Percentiles rank a stretch among this genome's conserved stretches.
phyloP scores from a whole-genome alignment of 2,113 vertebrate genomes.

The Myotis davidii region DNA sequence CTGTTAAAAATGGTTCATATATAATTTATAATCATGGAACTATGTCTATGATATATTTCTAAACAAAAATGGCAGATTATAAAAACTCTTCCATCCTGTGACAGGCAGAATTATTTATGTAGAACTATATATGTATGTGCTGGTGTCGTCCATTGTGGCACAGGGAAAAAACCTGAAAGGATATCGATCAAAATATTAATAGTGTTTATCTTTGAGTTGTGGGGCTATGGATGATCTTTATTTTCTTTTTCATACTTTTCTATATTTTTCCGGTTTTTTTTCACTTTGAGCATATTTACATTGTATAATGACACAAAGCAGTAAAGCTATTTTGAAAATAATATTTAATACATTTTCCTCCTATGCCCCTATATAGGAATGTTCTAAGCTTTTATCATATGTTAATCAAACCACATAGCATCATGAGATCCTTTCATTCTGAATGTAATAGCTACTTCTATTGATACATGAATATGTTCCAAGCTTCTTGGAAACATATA shows the following conservation, averaged over 20 bases:
- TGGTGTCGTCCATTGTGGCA: background rate
- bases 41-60: background rate
- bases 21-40: background rate
- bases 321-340: conserved; percentile 33
- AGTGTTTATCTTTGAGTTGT: background rate
- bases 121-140: background rate
- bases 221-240: background rate
- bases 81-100: background rate
- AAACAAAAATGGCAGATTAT: background rate
- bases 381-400: conserved; percentile 9
- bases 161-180: background rate
- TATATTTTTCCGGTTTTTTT: background rate
- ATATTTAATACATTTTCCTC: background rate
- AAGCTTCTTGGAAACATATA: conserved; percentile 54
- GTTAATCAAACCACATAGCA: background rate
- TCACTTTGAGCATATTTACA: background rate
- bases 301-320: conserved; percentile 27
- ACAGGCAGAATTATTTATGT: background rate
- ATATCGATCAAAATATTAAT: background rate
- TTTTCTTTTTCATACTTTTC: background rate
- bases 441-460: conserved; percentile 13
- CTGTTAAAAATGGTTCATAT: background rate
- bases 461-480: conserved; percentile 48
- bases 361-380: background rate
- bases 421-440: background rate